A percentile compares a stretch with the other conserved stretches of the same genome.
These are phyloP conservation scores for Eupleurogrammus muticus DNA, from an alignment of 2,797 vertebrate species.

Conservation along the genomic window DNA sequence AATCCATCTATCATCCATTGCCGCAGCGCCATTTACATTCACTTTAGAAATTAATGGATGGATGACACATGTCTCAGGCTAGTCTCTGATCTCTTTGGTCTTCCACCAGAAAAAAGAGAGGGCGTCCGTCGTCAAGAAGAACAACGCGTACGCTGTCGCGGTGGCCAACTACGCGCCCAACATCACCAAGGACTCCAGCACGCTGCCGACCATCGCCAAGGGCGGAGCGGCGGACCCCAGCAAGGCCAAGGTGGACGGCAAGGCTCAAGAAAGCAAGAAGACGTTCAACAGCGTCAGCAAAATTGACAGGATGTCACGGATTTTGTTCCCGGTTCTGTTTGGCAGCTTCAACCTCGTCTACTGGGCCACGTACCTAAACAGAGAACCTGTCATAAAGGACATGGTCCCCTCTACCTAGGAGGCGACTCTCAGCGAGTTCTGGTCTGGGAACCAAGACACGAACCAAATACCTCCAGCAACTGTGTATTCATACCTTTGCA, in stretches of 20 bases:
- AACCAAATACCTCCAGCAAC: conserved; percentile 94
- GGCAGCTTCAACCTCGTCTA: conserved; percentile 97
- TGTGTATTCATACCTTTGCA: conserved; percentile 87
- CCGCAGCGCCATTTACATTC: conserved; percentile 20
- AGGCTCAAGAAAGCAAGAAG: conserved; percentile 94
- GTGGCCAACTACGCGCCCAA: conserved; percentile 98
- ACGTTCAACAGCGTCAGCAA: conserved; percentile 99
- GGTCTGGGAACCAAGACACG: conserved; percentile 80
- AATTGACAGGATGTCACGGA: conserved; percentile 98
- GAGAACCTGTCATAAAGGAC: conserved; percentile 94
- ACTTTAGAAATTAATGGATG: conserved; percentile 19
- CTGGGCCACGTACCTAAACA: conserved; percentile 98
- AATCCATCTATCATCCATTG: conserved; percentile 38
- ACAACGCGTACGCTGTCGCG: conserved; percentile 97
- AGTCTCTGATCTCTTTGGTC: conserved; percentile 16
- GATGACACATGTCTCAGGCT: conserved; percentile 8
- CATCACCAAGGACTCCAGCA: conserved; percentile 93
- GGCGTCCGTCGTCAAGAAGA: conserved; percentile 95
- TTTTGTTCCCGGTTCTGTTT: conserved; percentile 98
- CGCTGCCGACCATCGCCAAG: conserved; percentile 95
- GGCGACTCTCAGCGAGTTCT: conserved; percentile 65
- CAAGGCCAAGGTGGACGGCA: conserved; percentile 91
- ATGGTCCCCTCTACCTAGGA: conserved; percentile 92
- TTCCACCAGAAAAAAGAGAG: conserved; percentile 95
- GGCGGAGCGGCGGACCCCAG: conserved; percentile 87